Conservation (phyloP, 1,140 invertebrate genomes). For the Nylanderia fulva region DNA sequence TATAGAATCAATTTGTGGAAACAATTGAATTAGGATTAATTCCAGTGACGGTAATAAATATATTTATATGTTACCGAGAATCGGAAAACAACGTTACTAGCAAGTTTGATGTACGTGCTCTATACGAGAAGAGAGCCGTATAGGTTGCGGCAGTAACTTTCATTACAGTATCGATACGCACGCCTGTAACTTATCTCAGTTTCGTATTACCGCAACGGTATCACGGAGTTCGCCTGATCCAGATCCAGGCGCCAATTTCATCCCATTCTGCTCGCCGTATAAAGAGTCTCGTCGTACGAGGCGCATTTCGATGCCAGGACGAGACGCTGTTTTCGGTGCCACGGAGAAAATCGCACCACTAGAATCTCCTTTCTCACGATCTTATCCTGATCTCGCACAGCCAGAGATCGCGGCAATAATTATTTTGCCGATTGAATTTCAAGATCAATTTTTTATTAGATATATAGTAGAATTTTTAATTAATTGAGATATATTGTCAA, state of each 20-base stretch:
- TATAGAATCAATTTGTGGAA: not conserved
- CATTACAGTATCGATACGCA: conserved; percentile 15
- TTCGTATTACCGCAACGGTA: not conserved
- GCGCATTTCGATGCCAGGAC: not conserved
- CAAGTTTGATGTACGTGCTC: not conserved
- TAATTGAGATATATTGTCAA: conserved; percentile 17
- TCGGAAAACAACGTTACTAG: not conserved
- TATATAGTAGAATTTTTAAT: conserved; percentile 3
- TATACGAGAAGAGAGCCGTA: not conserved
- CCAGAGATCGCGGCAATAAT: conserved; percentile 15
- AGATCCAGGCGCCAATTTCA: conserved; percentile 44
- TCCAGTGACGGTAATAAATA: not conserved
- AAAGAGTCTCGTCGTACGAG: conserved; percentile 29
- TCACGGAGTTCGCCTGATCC: conserved; percentile 15
- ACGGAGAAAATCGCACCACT: conserved; percentile 17
- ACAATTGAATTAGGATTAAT: not conserved
- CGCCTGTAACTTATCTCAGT: conserved; percentile 39
- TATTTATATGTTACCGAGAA: not conserved
- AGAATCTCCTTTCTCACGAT: not conserved
- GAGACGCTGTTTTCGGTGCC: conserved; percentile 24
- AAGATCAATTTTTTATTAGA: conserved; percentile 29
- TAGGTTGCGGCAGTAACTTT: not conserved
- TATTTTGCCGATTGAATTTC: conserved; percentile 14
- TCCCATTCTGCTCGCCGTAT: conserved; percentile 34
- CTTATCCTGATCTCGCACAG: not conserved